Conservation (phyloP, 2,797 vertebrate species). For the Poeciliopsis presidionis region DNA sequence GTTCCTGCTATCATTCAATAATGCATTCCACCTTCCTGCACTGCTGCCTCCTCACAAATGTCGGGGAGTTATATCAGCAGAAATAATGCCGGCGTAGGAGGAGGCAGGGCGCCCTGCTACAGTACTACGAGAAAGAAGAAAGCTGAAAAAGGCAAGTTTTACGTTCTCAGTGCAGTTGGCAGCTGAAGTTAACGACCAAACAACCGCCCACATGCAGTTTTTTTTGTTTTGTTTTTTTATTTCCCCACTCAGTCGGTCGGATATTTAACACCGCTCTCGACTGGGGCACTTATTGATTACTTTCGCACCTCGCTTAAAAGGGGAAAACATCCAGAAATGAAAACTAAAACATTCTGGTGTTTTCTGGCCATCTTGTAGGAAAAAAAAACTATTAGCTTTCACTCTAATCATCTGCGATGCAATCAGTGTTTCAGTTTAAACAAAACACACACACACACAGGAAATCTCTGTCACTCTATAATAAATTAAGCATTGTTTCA, state of each 20-base stretch:
- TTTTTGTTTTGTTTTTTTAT: background rate
- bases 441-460: background rate
- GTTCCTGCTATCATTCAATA: slow-evolving; percentile 76
- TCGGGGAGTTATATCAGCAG: slow-evolving; percentile 55
- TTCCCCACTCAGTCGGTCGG: slow-evolving; percentile 33
- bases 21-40: slow-evolving; percentile 64
- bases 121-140: slow-evolving; percentile 41
- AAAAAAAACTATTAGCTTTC: background rate
- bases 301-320: slow-evolving; percentile 23
- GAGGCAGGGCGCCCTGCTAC: slow-evolving; percentile 20
- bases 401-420: background rate
- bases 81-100: slow-evolving; percentile 40
- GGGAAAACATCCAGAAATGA: slow-evolving; percentile 29
- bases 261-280: slow-evolving; percentile 24
- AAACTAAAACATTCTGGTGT: slow-evolving; percentile 27
- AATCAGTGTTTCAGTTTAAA: slow-evolving; percentile 15
- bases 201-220: slow-evolving; percentile 38
- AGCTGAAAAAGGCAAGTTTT: slow-evolving; percentile 26
- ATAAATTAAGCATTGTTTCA: slow-evolving; percentile 14
- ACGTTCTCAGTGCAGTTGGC: slow-evolving; percentile 35
- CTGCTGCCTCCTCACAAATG: slow-evolving; percentile 36
- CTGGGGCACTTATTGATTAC: slow-evolving; percentile 25
- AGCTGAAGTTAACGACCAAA: slow-evolving; percentile 38
- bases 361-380: slow-evolving; percentile 36
- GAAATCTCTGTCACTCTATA: background rate